Evolutionary conservation across 1,140 invertebrate genomes (phyloP), one percentile per base, ranked within the genome.

Genomic region (Macrosteles quadrilineatus): DNA sequence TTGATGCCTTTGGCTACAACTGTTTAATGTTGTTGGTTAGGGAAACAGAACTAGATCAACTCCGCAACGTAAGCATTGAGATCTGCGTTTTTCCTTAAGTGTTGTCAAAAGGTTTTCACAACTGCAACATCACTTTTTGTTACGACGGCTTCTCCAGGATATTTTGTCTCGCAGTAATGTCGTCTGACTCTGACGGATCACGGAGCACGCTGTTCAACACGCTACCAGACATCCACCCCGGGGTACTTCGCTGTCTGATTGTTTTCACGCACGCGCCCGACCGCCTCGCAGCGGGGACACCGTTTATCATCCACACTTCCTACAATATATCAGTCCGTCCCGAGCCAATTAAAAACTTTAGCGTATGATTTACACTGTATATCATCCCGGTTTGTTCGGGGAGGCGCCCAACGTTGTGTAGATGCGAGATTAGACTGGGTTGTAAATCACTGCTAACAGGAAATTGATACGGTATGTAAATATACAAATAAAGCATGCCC

Each of bases 391-490:
- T 19, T 50, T 50, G 14, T 17, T 11, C 14, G 4, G 47, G 47
- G n/a, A n/a, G 47, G 21, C 14, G 47, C 47, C 14, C 47, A 4
- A 17, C 21, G 14, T 19, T n/a, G 14, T 17, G 14, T 50, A 50
- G 47, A 50, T 50, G n/a, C 47, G 47, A 50, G 47, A 50, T 50
- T 50, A 50, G 14, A 11, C 4, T n/a, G 4, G 14, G 47, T n/a
- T n/a, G 21, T 50, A 50, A 19, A 50, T 50, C 47, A 50, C 3
- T n/a, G 47, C 47, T 50, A 50, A 50, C 47, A 50, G 47, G 47
- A 50, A 50, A 50, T 50, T 50, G 47, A 50, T 50, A 50, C n/a
- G 47, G 47, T 50, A 50, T 50, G 47, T 50, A 50, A 50, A 50
- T 50, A 50, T 4, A 50, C 47, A 50, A n/a, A 50, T 50, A 50